Conservation (phyloP, 2,888 invertebrate species). For the Nymphalis c-album region DNA sequence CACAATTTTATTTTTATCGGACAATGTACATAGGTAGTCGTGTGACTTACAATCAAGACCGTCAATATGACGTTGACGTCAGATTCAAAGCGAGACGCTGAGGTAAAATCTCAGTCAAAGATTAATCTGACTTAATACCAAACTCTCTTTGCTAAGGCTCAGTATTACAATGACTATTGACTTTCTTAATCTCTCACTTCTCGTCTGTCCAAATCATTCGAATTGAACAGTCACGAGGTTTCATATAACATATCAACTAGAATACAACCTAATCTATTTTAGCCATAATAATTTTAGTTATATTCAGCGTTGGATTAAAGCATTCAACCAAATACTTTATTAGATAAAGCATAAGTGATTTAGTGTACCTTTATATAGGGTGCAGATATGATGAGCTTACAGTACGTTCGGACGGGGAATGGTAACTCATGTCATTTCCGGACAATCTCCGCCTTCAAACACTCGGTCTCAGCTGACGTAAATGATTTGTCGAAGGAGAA, state of each 20-base stretch:
- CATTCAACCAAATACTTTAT: neutral
- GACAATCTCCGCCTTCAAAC: conserved; percentile 18
- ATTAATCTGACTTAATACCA: neutral
- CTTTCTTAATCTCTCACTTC: neutral
- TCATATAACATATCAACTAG: neutral
- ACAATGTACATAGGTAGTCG: no score
- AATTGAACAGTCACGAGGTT: neutral
- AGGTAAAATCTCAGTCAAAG: neutral
- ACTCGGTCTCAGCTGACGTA: conserved; percentile 14
- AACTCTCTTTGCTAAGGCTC: neutral
- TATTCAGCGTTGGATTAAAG: neutral
- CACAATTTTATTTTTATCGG: no score
- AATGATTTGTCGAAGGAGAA: conserved; percentile 1
- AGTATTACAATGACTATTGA: neutral
- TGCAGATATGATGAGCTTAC: neutral
- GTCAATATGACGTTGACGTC: no score
- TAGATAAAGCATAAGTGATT: neutral
- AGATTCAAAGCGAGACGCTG: neutral
- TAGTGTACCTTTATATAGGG: neutral
- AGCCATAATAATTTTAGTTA: neutral
- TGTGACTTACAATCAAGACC: no score
- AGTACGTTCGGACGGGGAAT: conserved; percentile 7
- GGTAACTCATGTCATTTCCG: conserved; percentile 18
- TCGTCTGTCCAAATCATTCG: no score
- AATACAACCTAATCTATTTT: neutral